Base-by-base conservation (phyloP, 2,888 invertebrate genomes). In the Bedellia somnulentella region DNA sequence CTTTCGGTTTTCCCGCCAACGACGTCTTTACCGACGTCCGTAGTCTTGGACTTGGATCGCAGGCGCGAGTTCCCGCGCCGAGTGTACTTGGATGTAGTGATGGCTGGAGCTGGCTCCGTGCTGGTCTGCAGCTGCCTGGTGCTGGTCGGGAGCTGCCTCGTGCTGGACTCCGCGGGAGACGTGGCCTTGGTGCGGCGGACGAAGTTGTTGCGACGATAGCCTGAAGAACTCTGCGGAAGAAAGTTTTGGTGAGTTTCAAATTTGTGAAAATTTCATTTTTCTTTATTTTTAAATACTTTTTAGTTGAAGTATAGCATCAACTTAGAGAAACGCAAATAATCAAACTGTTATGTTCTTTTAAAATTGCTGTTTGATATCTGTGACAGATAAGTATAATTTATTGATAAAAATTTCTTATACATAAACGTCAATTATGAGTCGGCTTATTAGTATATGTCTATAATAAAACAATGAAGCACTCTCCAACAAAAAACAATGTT, bases 171-270 rank as follows among this genome's bases (percentile, higher is more conserved):
- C 33, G 57, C 53, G 17, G 68, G 58, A 1, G 61, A 46, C 2
- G 71, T 66, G 15, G 68, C 57, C 47, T 68, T 70, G 32, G 67
- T 73, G 37, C 73, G 70, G 2, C 70, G 60, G 32, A 57, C 54
- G 62, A 73, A 70, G 38, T 49, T 52, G 30, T 42, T 45, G 17
- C 53, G 49, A n/a, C 45, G 45, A 30, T 66, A 9, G 24, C 59
- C 36, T 57, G 63, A 29, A 46, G 40, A 27, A 46, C 46, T n/a
- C 73, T 73, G 66, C 33, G 42, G 38, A 38, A 27, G 31, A 17
- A 31, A 33, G 18, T 27, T 18, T 29, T 35, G 49, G 56, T 56
- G 42, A 53, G 54, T 50, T n/a, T n/a, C n/a, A n/a, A n/a, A n/a
- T n/a, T n/a, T n/a, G n/a, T n/a, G n/a, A n/a, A n/a, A 17, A 13